phyloP scores from a whole-genome alignment of 30 jellyfish, hydroid and myxozoan species.

The Cassiopea andromeda region DNA sequence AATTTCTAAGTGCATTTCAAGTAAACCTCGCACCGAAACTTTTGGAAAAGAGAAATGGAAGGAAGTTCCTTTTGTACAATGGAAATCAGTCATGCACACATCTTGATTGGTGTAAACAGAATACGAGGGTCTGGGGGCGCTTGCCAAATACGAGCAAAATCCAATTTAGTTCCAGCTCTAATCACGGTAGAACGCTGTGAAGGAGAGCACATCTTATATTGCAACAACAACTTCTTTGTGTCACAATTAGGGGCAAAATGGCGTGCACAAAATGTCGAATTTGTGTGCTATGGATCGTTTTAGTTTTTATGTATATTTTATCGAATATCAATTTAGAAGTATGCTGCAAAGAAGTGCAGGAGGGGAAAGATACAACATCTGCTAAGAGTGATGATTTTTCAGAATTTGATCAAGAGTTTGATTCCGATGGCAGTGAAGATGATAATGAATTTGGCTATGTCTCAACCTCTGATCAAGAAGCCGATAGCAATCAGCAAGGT shows the following conservation, averaged over 20 bases:
- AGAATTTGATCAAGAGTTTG: constrained; percentile 72
- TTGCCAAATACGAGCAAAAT: no score
- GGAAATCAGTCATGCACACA: no score
- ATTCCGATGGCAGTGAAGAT: constrained; percentile 60
- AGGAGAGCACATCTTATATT: constrained; percentile 26
- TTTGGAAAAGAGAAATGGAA: no score
- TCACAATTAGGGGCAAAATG: constrained; percentile 38
- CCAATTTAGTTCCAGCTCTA: no score
- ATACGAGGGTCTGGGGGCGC: no score
- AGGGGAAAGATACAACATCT: constrained; percentile 13
- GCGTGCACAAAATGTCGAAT: constrained; percentile 4
- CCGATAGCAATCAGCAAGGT: constrained; percentile 32
- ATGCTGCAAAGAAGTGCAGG: constrained; percentile 36
- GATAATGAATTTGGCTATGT: constrained; percentile 63
- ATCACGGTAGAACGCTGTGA: background rate
- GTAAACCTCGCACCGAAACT: no score
- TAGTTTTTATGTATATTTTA: constrained; percentile 4
- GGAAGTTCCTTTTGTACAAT: no score
- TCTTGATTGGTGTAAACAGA: no score
- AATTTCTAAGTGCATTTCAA: no score
- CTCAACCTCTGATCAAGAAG: constrained; percentile 54
- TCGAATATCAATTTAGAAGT: constrained; percentile 11
- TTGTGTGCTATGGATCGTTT: background rate
- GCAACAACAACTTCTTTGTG: constrained; percentile 52
- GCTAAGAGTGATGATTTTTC: constrained; percentile 70